These are phyloP conservation scores for Thera obeliscata DNA, from an alignment of 2,888 invertebrate genomes.

Conservation along the genomic window DNA sequence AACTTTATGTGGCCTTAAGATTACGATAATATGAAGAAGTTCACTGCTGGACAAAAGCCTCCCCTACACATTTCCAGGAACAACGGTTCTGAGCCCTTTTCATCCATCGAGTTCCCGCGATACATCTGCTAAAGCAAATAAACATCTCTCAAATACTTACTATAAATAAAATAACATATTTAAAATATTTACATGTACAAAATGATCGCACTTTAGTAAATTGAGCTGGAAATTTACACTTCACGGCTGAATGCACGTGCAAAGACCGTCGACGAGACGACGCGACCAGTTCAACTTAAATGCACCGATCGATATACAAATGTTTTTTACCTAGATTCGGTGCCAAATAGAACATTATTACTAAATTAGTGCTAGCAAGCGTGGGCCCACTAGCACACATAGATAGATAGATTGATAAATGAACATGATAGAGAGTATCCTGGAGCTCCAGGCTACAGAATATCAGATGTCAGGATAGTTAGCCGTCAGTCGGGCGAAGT, in stretches of 20 bases:
- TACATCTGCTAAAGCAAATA: not conserved
- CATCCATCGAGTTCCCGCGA: too few species aligned
- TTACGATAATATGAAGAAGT: too few species aligned
- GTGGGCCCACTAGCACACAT: too few species aligned
- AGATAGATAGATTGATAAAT: too few species aligned
- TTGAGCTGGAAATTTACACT: conserved; percentile 27
- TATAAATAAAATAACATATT: too few species aligned
- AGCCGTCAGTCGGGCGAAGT: conserved; percentile 4
- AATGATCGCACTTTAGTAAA: conserved; percentile 17
- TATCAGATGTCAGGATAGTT: conserved; percentile 5
- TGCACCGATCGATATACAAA: not conserved
- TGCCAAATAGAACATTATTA: not conserved
- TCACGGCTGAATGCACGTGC: conserved; percentile 20
- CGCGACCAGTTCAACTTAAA: conserved; percentile 11
- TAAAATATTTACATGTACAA: not conserved
- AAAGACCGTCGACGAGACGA: conserved; percentile 1
- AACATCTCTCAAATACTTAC: not conserved
- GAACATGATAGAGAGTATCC: not conserved
- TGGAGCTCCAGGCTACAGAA: not conserved
- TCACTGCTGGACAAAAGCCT: too few species aligned
- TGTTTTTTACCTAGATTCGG: not conserved
- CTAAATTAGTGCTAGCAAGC: too few species aligned
- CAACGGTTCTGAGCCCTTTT: too few species aligned
- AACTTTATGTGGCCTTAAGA: too few species aligned
- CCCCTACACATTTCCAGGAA: too few species aligned